Conservation (phyloP, 2,113 vertebrate species). For the Ctenomys sociabilis region DNA sequence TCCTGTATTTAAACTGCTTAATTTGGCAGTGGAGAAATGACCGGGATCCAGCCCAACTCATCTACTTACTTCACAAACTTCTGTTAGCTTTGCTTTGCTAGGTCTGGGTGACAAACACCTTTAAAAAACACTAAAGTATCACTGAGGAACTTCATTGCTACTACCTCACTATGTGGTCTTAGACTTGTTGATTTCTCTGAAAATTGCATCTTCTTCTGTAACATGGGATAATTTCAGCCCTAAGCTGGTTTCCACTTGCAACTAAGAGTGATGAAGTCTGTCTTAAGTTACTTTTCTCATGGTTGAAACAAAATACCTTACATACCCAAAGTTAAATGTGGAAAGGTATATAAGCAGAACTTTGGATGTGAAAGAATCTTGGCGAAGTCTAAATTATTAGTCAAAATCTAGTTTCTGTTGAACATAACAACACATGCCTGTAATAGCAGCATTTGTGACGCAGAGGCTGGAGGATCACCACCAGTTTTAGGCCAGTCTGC, state of each 20-base stretch:
- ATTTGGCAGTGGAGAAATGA: not conserved
- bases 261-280: not conserved
- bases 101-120: not conserved
- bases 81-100: not conserved
- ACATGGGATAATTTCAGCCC: not conserved
- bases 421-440: not conserved
- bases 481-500: not conserved
- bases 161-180: not conserved
- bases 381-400: conserved; percentile 1
- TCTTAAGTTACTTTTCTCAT: not conserved
- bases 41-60: not conserved
- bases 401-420: not conserved
- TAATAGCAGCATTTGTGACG: not conserved
- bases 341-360: not conserved
- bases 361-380: not conserved
- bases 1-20: not conserved
- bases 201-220: not conserved
- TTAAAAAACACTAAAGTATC: not conserved
- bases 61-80: not conserved
- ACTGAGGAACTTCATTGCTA: not conserved
- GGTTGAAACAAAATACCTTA: not conserved
- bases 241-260: not conserved
- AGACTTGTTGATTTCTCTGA: conserved; percentile 25
- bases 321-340: not conserved
- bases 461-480: not conserved